Conservation (phyloP, 2,113 vertebrate species). For the Hydrochoerus hydrochaeris region DNA sequence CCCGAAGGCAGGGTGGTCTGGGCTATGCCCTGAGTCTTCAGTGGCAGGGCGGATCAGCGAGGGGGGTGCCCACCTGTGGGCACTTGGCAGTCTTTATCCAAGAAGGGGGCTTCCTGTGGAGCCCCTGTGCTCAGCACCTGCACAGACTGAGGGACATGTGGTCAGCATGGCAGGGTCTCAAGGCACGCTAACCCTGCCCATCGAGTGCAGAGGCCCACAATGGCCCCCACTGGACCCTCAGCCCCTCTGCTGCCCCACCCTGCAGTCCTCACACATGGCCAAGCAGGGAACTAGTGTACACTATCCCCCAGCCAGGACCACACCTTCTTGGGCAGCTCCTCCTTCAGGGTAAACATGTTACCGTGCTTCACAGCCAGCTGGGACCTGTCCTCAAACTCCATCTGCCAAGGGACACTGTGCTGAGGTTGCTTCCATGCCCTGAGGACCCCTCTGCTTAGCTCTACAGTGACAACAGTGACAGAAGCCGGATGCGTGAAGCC, state of each 20-base stretch:
- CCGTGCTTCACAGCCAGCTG: slow-evolving; percentile 94
- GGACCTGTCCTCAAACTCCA: slow-evolving; percentile 96
- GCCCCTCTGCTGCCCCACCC: not conserved
- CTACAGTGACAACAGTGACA: not conserved
- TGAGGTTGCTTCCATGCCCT: not conserved
- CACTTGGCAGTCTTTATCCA: slow-evolving; percentile 91
- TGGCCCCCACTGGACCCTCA: too few relatives aligned
- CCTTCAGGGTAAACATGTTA: slow-evolving; percentile 93
- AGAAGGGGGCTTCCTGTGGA: slow-evolving; percentile 83
- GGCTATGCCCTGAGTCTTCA: slow-evolving; percentile 83
- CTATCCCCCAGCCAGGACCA: slow-evolving; percentile 94
- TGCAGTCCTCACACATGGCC: not conserved
- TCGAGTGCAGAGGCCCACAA: not conserved
- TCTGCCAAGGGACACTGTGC: slow-evolving; percentile 83
- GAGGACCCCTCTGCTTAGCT: not conserved
- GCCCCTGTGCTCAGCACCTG: slow-evolving; percentile 89
- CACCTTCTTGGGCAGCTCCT: slow-evolving; percentile 96
- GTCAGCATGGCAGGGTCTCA: not conserved
- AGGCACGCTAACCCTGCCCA: not conserved
- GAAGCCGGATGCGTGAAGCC: not conserved
- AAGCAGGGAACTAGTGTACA: too few relatives aligned
- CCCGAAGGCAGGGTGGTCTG: slow-evolving; percentile 92
- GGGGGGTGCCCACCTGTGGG: slow-evolving; percentile 86
- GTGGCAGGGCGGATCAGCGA: not conserved
- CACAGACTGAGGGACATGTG: not conserved